phyloP scores from a whole-genome alignment of 2,797 vertebrate genomes.

The Xenentodon cancila region DNA sequence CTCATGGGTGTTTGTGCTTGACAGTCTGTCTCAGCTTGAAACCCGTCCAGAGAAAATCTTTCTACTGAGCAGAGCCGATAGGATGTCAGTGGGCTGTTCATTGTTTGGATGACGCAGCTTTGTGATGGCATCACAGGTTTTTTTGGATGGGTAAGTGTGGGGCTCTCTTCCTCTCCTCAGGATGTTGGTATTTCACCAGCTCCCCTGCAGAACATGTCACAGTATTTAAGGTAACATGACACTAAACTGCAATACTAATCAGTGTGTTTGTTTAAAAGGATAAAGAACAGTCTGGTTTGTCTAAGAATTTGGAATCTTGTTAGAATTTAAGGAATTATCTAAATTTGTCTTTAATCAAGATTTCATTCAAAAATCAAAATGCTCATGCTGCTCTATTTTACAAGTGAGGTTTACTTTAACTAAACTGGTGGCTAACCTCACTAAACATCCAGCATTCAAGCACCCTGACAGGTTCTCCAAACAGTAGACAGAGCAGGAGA shows the following conservation, averaged over 20 bases:
- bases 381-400: neutral
- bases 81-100: too few species aligned
- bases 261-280: neutral
- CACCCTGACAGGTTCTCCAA: conserved; percentile 28
- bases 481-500: conserved; percentile 16
- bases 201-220: too few species aligned
- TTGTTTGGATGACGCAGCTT: too few species aligned
- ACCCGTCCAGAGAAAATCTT: conserved; percentile 1
- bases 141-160: too few species aligned
- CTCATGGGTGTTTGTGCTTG: neutral
- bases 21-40: conserved; percentile 2
- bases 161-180: too few species aligned
- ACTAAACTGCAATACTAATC: neutral
- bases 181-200: too few species aligned
- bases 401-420: neutral
- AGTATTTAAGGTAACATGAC: too few species aligned
- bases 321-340: too few species aligned
- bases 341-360: neutral
- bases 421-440: conserved; percentile 19
- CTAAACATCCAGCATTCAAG: conserved; percentile 2
- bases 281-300: too few species aligned
- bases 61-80: too few species aligned
- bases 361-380: neutral
- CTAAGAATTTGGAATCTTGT: too few species aligned
- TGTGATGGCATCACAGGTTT: too few species aligned